phyloP scores from a whole-genome alignment of 2,888 invertebrate genomes.

The Pristionchus japonicus region DNA sequence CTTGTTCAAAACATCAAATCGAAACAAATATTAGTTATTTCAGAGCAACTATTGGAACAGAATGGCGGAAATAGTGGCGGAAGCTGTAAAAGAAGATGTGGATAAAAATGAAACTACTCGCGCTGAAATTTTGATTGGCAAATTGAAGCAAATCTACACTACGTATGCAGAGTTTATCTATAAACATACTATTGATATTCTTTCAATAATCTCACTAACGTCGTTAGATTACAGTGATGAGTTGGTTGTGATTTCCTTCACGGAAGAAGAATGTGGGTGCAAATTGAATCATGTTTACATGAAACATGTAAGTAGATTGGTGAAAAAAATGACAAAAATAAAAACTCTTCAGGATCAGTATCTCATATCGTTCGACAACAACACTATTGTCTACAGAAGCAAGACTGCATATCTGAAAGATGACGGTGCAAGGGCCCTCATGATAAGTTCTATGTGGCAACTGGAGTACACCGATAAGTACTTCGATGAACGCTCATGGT shows the following conservation, averaged over 20 bases:
- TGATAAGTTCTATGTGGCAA: background rate
- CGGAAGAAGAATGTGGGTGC: background rate
- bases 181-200: background rate
- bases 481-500: background rate
- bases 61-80: background rate
- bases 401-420: background rate
- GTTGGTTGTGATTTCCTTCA: background rate
- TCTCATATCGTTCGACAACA: background rate
- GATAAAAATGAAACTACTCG: background rate
- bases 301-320: background rate
- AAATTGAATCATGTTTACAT: background rate
- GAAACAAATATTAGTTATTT: background rate
- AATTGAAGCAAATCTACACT: background rate
- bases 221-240: background rate
- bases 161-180: background rate
- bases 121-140: background rate
- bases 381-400: background rate
- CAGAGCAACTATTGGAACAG: background rate
- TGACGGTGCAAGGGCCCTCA: background rate
- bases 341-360: background rate
- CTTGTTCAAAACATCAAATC: background rate
- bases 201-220: background rate
- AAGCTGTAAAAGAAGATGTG: background rate
- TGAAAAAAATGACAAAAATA: background rate
- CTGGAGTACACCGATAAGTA: background rate